A percentile compares a stretch with the other conserved stretches of the same genome.
Conservation (phyloP, 2,113 vertebrate species). For the Tapirus terrestris region DNA sequence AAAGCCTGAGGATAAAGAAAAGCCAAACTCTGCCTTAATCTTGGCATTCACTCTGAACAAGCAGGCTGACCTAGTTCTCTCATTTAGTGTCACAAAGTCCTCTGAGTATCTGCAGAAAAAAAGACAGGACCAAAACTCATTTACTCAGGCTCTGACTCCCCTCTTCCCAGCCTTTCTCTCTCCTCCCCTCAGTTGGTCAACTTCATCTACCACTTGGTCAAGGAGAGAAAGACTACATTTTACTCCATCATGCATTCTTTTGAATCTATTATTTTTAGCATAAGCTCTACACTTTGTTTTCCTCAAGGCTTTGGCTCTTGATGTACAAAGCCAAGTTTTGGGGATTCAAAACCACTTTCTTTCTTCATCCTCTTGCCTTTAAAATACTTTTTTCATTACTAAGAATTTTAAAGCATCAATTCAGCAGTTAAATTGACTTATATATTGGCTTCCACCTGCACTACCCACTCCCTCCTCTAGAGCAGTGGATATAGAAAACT, state of each 20-base stretch:
- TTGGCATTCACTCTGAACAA: conserved; percentile 4
- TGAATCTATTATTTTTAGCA: background rate
- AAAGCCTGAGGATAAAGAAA: conserved; percentile 41
- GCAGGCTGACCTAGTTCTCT: conserved; percentile 60
- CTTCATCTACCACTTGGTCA: background rate
- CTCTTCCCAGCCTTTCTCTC: background rate
- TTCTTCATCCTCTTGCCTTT: background rate
- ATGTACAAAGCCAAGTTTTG: background rate
- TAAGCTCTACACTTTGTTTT: background rate
- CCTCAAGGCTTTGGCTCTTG: background rate
- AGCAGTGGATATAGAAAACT: background rate
- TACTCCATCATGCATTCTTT: background rate
- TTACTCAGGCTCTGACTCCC: background rate
- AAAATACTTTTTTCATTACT: background rate
- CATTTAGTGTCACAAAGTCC: background rate
- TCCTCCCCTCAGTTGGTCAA: background rate
- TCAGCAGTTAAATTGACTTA: background rate
- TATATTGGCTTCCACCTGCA: background rate
- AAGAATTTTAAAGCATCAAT: background rate
- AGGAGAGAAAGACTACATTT: background rate
- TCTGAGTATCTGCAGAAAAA: background rate
- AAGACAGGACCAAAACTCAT: background rate
- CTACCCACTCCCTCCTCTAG: background rate
- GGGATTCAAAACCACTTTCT: background rate
- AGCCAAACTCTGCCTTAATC: background rate